Evolutionary conservation across 2,113 vertebrate genomes (phyloP), one percentile per base, ranked within the genome.

Genomic region (Bubo scandiacus): DNA sequence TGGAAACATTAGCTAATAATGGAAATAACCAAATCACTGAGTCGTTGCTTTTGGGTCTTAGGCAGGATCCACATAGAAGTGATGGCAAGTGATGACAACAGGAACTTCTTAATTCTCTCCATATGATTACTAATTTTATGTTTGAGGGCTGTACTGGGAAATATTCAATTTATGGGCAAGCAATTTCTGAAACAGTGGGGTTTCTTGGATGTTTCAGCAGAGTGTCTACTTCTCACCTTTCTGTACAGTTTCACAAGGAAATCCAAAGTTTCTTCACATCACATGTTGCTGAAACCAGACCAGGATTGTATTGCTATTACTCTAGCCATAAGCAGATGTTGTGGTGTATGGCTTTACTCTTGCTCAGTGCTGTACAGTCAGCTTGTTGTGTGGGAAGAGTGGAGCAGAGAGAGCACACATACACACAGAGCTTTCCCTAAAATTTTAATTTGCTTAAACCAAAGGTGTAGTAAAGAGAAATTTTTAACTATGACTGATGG

Each of bases 341-440:
- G 32, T 58, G 13, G 27, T 67, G 20, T 32, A 10, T 12, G 68
- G 38, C 17, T 29, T 77, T 67, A 25, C 16, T 52, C 5, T 80
- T 1, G 0, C 34, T 43, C 23, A 32, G 27, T 79, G 11, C 26
- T 47, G 7, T 20, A 8, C 9, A 30, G 11, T 42, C 13, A 45
- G 11, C 18, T 58, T 67, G 8, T 23, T 67, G 9, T 26, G 32
- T 3, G 3, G 34, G 42, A 83, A 67, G 16, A 61, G 22, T 30
- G 29, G 26, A 80, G 15, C 13, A 47, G 22, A 38, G 81, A 71
- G 80, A 83, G 1, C 6, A 62, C 12, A 13, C 6, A 7, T 5
- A 34, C 2, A 15, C 10, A 27, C 2, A 55, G 4, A n/a, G 3
- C 1, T 1, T 57, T 80, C 14, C 16, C 26, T 75, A 61, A 65